Percentiles rank a stretch among this genome's conserved stretches.
Evolutionary conservation across 1,140 invertebrate genomes (phyloP).

Genomic region (Watersipora subatra): DNA sequence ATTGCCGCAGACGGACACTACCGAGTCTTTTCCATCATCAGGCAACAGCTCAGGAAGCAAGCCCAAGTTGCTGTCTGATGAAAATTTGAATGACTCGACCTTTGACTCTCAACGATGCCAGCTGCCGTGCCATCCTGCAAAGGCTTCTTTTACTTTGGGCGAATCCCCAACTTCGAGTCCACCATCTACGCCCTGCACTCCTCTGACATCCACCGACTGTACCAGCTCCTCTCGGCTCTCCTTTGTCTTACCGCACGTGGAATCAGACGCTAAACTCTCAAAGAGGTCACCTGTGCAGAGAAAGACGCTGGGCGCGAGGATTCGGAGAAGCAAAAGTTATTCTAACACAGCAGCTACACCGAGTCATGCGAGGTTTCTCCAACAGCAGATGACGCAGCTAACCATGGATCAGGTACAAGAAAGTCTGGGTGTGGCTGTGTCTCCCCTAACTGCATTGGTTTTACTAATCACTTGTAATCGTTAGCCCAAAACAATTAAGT

Average conservation of each 20-base stretch:
- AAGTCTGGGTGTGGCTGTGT: too few relatives aligned
- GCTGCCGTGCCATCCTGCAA: neutral
- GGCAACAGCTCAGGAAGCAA: neutral
- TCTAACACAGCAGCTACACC: neutral
- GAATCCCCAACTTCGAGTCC: neutral
- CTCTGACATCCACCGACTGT: too few relatives aligned
- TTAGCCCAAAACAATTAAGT: too few relatives aligned
- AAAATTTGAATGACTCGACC: neutral
- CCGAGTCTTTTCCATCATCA: neutral
- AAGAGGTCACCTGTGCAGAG: neutral
- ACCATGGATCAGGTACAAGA: neutral
- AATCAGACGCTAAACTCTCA: neutral
- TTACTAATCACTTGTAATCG: too few relatives aligned
- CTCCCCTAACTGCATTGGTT: too few relatives aligned
- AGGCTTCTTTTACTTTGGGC: neutral
- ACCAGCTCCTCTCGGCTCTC: neutral
- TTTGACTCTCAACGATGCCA: neutral
- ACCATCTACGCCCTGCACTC: neutral
- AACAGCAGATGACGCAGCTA: neutral
- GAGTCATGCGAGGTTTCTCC: neutral
- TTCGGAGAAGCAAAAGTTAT: neutral
- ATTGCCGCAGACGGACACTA: neutral
- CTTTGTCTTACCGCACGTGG: too few relatives aligned
- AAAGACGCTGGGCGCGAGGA: neutral
- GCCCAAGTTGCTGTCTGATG: neutral